phyloP scores from a whole-genome alignment of 1,140 invertebrate species.

The Bombus vancouverensis region DNA sequence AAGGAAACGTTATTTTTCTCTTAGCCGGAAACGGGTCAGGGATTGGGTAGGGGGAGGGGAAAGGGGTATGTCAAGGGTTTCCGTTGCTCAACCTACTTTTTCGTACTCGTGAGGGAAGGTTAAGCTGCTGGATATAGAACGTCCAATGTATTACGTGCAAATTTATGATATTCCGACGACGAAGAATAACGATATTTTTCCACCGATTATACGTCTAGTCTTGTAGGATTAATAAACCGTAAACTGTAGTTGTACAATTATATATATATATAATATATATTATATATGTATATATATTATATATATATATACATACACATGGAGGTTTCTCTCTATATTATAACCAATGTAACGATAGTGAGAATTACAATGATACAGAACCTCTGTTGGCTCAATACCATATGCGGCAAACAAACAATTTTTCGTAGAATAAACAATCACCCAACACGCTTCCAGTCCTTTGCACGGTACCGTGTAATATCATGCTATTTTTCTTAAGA shows the following conservation, averaged over 20 bases:
- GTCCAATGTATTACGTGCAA: conserved; percentile 68
- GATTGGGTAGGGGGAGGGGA: background rate
- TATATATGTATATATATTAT: background rate
- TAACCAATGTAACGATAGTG: conserved; percentile 50
- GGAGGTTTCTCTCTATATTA: conserved; percentile 31
- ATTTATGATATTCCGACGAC: conserved; percentile 71
- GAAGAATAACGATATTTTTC: conserved; percentile 74
- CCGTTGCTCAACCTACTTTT: conserved; percentile 43
- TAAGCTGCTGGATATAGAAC: conserved; percentile 62
- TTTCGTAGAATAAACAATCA: conserved; percentile 8
- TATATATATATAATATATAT: background rate
- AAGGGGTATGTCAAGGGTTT: conserved; percentile 7
- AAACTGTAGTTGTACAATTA: conserved; percentile 30
- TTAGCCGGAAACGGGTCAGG: background rate
- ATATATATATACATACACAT: conserved; percentile 17
- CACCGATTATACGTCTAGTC: conserved; percentile 67
- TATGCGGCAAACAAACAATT: conserved; percentile 7
- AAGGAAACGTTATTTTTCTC: background rate
- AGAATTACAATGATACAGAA: conserved; percentile 12
- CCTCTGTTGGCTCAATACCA: conserved; percentile 46
- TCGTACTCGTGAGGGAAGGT: conserved; percentile 30
- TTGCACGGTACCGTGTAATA: background rate
- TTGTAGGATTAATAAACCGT: conserved; percentile 46
- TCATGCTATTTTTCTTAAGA: conserved; percentile 25
- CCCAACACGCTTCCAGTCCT: background rate